Percentiles rank a stretch among this genome's conserved stretches.
These are phyloP conservation scores for Parochlus steinenii DNA, from an alignment of 2,888 invertebrate genomes.

Conservation along the genomic window DNA sequence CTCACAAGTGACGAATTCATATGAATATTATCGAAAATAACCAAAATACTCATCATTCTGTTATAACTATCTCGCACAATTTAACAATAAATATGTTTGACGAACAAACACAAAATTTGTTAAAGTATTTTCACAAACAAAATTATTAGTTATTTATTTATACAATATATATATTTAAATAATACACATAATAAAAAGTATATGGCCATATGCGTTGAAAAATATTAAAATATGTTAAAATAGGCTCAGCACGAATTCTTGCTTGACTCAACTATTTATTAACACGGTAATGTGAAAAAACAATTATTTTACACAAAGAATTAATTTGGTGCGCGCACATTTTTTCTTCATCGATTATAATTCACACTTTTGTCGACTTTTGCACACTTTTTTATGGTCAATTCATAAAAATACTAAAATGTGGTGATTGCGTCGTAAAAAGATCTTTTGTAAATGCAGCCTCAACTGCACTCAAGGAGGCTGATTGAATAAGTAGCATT, in stretches of 20 bases:
- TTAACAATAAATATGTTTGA: conserved; percentile 12
- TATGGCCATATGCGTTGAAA: neutral
- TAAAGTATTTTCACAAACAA: conserved; percentile 13
- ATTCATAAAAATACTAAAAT: too few species aligned
- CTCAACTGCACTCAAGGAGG: neutral
- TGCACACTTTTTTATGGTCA: too few species aligned
- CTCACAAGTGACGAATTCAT: too few species aligned
- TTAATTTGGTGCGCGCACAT: neutral
- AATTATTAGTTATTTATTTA: conserved; percentile 13
- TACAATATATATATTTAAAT: conserved; percentile 1
- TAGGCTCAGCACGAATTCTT: neutral
- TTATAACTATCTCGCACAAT: conserved; percentile 13
- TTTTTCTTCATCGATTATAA: neutral
- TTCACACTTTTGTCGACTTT: too few species aligned
- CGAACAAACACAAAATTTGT: conserved; percentile 9
- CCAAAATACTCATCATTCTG: too few species aligned
- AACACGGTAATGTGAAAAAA: conserved; percentile 10
- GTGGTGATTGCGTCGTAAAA: too few species aligned
- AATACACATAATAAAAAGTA: conserved; percentile 1
- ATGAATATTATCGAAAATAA: too few species aligned
- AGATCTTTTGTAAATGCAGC: conserved; percentile 1
- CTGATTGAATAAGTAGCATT: neutral
- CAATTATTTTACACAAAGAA: neutral
- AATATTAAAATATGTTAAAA: neutral
- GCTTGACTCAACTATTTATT: conserved; percentile 5